Evolutionary conservation across 2,797 vertebrate species (phyloP).

Genomic region (Microctenopoma stevenorrisi): DNA sequence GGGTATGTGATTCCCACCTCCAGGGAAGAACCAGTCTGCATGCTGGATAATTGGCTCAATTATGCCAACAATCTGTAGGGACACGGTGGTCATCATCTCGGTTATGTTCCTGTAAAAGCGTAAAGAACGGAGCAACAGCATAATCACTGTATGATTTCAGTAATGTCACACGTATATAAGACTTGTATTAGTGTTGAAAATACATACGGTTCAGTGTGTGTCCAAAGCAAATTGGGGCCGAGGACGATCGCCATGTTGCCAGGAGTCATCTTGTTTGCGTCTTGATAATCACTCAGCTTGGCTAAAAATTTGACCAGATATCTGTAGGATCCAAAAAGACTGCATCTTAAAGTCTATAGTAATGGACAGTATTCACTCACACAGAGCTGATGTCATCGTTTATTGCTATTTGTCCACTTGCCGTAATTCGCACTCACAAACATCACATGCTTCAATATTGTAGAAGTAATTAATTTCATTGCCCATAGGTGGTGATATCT

Average conservation of each 20-base stretch:
- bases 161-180: not conserved
- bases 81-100: conserved; percentile 99
- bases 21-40: conserved; percentile 98
- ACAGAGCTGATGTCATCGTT: not conserved
- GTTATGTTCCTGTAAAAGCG: conserved; percentile 91
- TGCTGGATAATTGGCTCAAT: conserved; percentile 98
- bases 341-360: not conserved
- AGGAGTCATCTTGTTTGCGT: conserved; percentile 96
- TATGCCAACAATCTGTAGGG: conserved; percentile 96
- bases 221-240: conserved; percentile 97
- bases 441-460: not conserved
- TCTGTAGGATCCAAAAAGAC: conserved; percentile 75
- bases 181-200: not conserved
- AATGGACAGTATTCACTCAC: not conserved
- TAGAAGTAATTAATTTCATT: not conserved
- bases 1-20: conserved; percentile 83
- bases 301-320: conserved; percentile 97
- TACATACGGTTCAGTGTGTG: conserved; percentile 91
- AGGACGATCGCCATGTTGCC: conserved; percentile 98
- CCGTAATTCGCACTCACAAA: not conserved
- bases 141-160: not conserved
- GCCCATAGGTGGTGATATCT: not conserved
- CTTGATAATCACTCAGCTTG: conserved; percentile 94
- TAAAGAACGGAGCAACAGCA: not conserved
- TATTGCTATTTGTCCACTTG: not conserved